Evolutionary conservation across 2,113 vertebrate species (phyloP).

Genomic region (Rallus limicola): DNA sequence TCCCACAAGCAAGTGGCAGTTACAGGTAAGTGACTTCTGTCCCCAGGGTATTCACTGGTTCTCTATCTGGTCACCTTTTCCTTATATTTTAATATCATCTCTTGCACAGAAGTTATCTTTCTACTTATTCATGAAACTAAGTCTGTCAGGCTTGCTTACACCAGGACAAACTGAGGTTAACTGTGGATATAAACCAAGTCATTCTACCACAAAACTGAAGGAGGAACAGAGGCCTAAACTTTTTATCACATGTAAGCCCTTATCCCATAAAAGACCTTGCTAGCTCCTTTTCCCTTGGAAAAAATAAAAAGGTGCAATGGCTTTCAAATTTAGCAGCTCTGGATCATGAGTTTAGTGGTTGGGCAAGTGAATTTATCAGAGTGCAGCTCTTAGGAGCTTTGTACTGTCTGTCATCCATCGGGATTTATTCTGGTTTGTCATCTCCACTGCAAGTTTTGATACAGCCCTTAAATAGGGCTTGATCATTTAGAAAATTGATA

Average conservation of each 20-base stretch:
- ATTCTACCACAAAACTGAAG: not conserved
- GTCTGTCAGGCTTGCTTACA: not conserved
- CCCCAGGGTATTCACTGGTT: not conserved
- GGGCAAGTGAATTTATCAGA: not conserved
- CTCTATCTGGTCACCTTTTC: not conserved
- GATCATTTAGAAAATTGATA: not conserved
- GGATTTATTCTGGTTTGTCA: not conserved
- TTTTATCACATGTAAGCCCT: not conserved
- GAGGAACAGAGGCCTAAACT: not conserved
- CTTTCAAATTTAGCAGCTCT: not conserved
- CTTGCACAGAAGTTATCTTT: not conserved
- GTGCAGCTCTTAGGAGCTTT: not conserved
- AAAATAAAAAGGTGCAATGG: not conserved
- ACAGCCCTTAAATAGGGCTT: not conserved
- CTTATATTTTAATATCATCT: not conserved
- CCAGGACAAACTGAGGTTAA: not conserved
- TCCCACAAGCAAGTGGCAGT: not conserved
- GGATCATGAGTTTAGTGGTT: not conserved
- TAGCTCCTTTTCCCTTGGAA: not conserved
- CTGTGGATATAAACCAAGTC: not conserved
- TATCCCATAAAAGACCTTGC: not conserved
- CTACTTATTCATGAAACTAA: not conserved
- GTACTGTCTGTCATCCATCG: not conserved
- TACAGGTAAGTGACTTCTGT: not conserved
- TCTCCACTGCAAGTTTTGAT: not conserved